Evolutionary conservation across 2,888 invertebrate genomes (phyloP), one percentile per base, ranked within the genome.

Genomic region (Antheraea yamamai): DNA sequence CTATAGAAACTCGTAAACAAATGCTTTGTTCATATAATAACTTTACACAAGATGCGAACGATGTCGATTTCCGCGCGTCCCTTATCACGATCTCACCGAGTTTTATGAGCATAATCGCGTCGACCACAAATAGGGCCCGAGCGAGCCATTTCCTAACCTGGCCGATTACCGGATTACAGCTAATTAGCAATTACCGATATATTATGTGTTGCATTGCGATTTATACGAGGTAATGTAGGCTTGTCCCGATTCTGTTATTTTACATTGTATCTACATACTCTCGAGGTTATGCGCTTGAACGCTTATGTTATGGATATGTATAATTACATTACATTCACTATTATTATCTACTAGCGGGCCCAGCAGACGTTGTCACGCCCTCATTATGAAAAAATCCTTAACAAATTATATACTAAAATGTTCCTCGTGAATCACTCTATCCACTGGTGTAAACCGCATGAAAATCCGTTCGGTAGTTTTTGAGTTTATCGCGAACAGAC

Each of bases 141-240:
- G 93, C 88, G 94, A 91, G 87, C 91, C 87, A 93, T 94, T 91
- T 88, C 86, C 93, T 93, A 92, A 94, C 92, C 93, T 93, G 92
- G 84, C 90, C 94, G 92, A 94, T 94, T 94, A 94, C 89, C 85
- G 94, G 94, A 93, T 93, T 94, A 91, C 90, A 81, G 85, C 91
- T 95, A 95, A 95, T 95, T 94, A 94, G 90, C 93, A 93, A 93
- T 93, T 93, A 91, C 91, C 91, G 86, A 92, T 94, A 93, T 88
- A 89, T 87, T 85, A 86, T 87, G 84, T 85, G 83, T 85, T 73
- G 73, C 66, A 74, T n/a, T 39, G 71, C 58, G 47, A 61, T 72
- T 72, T 74, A 70, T 70, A 18, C 39, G 35, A 39, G 39, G n/a
- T 70, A 70, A 64, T 66, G 64, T 66, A 26, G 64, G 4, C 16